Base-by-base conservation (phyloP, 2,113 vertebrate species). In the Thymallus thymallus region DNA sequence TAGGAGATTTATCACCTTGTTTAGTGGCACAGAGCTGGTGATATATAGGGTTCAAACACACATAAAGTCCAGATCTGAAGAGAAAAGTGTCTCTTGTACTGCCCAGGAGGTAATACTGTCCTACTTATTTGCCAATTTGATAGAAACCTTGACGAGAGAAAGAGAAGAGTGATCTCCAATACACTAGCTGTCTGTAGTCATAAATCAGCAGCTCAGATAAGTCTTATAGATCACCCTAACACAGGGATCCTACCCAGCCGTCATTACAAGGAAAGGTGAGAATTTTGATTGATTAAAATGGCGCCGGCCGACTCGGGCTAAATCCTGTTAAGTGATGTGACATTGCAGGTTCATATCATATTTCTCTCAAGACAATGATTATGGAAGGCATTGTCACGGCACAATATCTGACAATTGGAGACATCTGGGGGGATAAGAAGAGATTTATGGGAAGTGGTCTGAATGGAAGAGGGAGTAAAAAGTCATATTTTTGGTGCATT, bases 281-380 rank as follows among this genome's bases (percentile, higher is more conserved):
- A 93, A 88, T 91, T 94, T 93, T 98, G 97, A 98, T 98, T 95
- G 96, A 98, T 98, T 98, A 96, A 98, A 97, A 96, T 95, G 91
- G 35, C 35, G 79, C 90, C 81, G 92, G 93, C 88, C 92, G 92
- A 93, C 92, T 94, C 92, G 90, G 93, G 91, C 95, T 98, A 98
- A 97, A 98, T 98, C 95, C 96, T 78, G 76, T 88, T 96, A 96
- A 97, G 92, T 95, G 95, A 97, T 97, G 93, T 95, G 96, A 96
- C 95, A 96, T 94, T 94, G 93, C 94, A 94, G 93, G 96, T 98
- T 95, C 95, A 91, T 94, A 95, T 94, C 95, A 97, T 97, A 97
- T 96, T 98, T 97, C 95, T 97, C 94, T 92, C 96, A 95, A 93
- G 95, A 95, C 95, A 95, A 95, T 93, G 94, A 95, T 94, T 93